Evolutionary conservation across 1,140 invertebrate genomes (phyloP).

Genomic region (Bombus pyrosoma): DNA sequence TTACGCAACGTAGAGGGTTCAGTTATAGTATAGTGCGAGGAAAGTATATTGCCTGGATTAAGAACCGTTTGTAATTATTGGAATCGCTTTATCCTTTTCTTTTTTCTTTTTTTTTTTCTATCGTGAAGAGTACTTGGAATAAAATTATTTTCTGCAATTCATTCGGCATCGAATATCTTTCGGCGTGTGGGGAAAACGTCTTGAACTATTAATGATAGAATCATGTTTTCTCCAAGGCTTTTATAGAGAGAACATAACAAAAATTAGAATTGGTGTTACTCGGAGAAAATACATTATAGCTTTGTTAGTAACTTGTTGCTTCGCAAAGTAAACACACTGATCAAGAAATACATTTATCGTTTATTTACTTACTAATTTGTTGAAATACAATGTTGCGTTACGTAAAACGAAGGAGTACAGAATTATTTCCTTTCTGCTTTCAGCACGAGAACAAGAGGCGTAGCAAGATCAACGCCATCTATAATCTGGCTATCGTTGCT

Average conservation of each 20-base stretch:
- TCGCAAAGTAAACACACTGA: not conserved
- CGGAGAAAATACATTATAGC: not conserved
- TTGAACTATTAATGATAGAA: too few relatives aligned
- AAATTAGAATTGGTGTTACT: not conserved
- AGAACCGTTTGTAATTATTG: too few relatives aligned
- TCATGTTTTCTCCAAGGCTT: not conserved
- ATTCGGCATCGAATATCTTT: too few relatives aligned
- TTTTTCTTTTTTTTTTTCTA: too few relatives aligned
- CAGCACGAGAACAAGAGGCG: conserved; percentile 57
- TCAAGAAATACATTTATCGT: not conserved
- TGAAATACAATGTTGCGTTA: not conserved
- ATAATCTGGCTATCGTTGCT: conserved; percentile 69
- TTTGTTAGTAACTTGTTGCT: not conserved
- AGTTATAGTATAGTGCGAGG: not conserved
- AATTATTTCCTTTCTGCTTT: not conserved
- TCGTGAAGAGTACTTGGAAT: not conserved
- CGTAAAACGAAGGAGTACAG: not conserved
- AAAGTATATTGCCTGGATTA: too few relatives aligned
- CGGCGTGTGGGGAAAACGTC: too few relatives aligned
- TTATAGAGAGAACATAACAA: not conserved
- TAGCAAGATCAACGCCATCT: conserved; percentile 69
- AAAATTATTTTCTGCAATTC: too few relatives aligned
- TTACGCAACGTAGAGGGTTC: not conserved
- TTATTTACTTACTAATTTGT: not conserved
- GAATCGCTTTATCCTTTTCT: too few relatives aligned